phyloP scores from a whole-genome alignment of 2,888 invertebrate genomes.

The Eudemis profundana region DNA sequence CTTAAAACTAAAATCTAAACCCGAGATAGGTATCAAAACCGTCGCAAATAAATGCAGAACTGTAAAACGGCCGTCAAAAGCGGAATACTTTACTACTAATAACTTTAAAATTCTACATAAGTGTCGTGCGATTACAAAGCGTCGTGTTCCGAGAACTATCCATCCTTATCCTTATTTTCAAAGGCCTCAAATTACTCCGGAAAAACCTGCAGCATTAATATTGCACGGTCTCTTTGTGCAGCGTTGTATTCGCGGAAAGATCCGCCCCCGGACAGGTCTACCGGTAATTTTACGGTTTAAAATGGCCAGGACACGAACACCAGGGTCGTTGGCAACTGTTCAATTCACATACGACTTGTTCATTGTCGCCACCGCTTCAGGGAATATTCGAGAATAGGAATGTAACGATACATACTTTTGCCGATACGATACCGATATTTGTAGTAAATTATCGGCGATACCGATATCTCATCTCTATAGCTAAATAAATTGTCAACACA shows the following conservation, averaged over 20 bases:
- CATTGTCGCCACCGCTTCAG: slow-evolving; percentile 59
- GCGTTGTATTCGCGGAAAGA: slow-evolving; percentile 25
- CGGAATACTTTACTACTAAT: not conserved
- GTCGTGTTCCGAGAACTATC: not conserved
- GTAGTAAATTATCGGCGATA: no score
- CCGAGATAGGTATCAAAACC: no score
- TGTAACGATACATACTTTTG: no score
- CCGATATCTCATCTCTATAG: no score
- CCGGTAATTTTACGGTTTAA: slow-evolving; percentile 21
- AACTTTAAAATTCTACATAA: not conserved
- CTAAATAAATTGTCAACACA: no score
- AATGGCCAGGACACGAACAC: slow-evolving; percentile 28
- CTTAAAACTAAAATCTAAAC: not conserved
- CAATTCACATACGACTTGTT: slow-evolving; percentile 58
- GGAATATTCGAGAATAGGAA: slow-evolving; percentile 51
- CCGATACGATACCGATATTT: no score
- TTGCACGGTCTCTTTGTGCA: slow-evolving; percentile 21
- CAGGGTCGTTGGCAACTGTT: slow-evolving; percentile 54
- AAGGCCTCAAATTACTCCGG: slow-evolving; percentile 11
- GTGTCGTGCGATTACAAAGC: not conserved
- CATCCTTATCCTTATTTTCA: not conserved
- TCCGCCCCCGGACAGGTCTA: slow-evolving; percentile 29
- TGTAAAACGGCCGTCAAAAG: not conserved
- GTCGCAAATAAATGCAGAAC: no score
- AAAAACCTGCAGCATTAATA: slow-evolving; percentile 34